phyloP scores from a whole-genome alignment of 2,797 vertebrate genomes.

The Malurus leucopterus region DNA sequence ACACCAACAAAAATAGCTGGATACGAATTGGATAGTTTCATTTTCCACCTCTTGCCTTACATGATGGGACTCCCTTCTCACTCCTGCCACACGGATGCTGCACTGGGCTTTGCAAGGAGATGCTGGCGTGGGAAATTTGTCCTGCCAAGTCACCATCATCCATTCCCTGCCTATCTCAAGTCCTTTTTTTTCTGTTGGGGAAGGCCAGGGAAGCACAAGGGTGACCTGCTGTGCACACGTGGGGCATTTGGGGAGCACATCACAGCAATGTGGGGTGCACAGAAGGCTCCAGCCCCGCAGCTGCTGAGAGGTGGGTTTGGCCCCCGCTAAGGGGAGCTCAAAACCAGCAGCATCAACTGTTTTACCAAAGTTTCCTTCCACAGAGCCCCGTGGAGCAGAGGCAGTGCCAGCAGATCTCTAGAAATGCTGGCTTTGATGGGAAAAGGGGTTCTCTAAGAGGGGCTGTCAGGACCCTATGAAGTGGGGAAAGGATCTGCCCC shows the following conservation, averaged over 20 bases:
- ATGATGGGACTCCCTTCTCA: background rate
- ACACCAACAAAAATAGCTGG: background rate
- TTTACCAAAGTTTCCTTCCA: background rate
- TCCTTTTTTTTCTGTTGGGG: fast-evolving
- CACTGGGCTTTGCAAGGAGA: background rate
- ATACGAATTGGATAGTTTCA: background rate
- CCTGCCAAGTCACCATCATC: background rate
- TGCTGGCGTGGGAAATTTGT: background rate
- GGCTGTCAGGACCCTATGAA: background rate
- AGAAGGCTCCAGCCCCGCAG: background rate
- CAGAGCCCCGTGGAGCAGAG: fast-evolving
- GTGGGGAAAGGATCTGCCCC: background rate
- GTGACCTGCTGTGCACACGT: background rate
- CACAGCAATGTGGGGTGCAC: no score
- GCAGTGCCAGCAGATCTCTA: background rate
- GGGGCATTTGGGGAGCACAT: no score
- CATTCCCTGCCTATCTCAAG: background rate
- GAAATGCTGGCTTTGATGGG: background rate
- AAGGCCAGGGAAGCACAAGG: background rate
- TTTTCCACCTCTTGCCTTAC: background rate
- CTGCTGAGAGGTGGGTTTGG: background rate
- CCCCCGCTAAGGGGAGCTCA: background rate
- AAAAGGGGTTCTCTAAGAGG: no score
- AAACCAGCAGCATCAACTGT: background rate
- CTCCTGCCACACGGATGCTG: background rate